Evolutionary conservation across 2,888 invertebrate species (phyloP).

Genomic region (Heliothis peltigera): DNA sequence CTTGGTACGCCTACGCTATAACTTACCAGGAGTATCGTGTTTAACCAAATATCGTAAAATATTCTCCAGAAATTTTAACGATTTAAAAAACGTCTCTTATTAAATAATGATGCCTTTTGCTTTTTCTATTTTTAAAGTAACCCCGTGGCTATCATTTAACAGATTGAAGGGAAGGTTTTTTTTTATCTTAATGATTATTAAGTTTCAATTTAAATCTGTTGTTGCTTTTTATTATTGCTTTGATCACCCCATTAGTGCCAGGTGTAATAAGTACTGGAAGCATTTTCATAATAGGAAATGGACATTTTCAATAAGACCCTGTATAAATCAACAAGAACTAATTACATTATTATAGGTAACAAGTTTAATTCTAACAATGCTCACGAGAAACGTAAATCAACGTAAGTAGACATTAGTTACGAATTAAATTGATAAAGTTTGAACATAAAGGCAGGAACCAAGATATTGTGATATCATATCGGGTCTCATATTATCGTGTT

Average conservation of each 20-base stretch:
- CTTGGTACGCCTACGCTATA: neutral
- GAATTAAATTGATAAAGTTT: conserved; percentile 52
- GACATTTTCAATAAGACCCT: conserved; percentile 1
- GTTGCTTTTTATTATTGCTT: too few relatives aligned
- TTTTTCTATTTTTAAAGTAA: conserved; percentile 9
- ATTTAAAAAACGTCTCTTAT: neutral
- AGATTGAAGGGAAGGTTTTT: too few relatives aligned
- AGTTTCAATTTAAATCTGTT: too few relatives aligned
- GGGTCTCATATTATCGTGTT: conserved; percentile 28
- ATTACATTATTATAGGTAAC: conserved; percentile 16
- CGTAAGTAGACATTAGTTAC: conserved; percentile 43
- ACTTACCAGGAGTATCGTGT: too few relatives aligned
- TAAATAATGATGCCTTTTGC: conserved; percentile 3
- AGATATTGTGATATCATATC: conserved; percentile 42
- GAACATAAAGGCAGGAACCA: conserved; percentile 31
- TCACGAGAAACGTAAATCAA: conserved; percentile 44
- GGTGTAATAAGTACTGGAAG: neutral
- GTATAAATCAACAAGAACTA: conserved; percentile 15
- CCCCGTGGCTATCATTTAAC: conserved; percentile 26
- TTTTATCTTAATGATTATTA: too few relatives aligned
- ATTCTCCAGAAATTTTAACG: too few relatives aligned
- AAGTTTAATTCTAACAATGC: conserved; percentile 45
- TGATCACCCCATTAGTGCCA: too few relatives aligned
- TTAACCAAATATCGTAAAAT: too few relatives aligned
- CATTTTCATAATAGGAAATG: conserved; percentile 13